Percentiles rank a stretch among this genome's conserved stretches.
Conservation (phyloP, 2,797 vertebrate species). For the Pelochelys cantorii region DNA sequence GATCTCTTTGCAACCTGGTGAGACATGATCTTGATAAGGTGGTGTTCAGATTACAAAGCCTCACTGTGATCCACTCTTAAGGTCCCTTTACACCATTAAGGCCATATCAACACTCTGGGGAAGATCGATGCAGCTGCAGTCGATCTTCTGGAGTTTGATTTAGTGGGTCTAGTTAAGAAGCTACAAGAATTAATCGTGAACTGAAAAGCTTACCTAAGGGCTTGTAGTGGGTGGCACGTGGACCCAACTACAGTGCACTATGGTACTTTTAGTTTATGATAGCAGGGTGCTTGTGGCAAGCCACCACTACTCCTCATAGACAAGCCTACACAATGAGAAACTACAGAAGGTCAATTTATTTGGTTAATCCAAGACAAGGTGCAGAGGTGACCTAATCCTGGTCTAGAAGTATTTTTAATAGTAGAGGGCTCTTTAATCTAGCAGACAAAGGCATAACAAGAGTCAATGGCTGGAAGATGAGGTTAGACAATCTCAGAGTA, state of each 20-base stretch:
- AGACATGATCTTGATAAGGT: fast-evolving
- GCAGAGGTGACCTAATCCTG: neutral
- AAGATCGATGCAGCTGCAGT: too few species aligned
- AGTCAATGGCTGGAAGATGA: neutral
- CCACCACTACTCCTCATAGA: neutral
- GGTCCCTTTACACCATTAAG: neutral
- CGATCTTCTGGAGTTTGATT: too few species aligned
- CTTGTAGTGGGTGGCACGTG: neutral
- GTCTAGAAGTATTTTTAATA: neutral
- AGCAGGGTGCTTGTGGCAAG: neutral
- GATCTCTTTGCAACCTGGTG: neutral
- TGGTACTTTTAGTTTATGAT: neutral
- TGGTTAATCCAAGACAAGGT: neutral
- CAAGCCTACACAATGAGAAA: neutral
- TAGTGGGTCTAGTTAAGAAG: neutral
- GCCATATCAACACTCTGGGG: too few species aligned
- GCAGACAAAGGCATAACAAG: neutral
- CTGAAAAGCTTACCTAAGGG: neutral
- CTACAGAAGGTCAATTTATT: neutral
- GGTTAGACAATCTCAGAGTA: neutral
- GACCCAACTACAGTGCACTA: neutral
- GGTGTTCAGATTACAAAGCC: neutral
- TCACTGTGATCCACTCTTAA: neutral
- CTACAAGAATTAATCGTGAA: neutral
- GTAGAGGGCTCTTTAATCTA: neutral